Base-by-base conservation (phyloP, 2,797 vertebrate genomes). In the Platyrinchus mystaceus region DNA sequence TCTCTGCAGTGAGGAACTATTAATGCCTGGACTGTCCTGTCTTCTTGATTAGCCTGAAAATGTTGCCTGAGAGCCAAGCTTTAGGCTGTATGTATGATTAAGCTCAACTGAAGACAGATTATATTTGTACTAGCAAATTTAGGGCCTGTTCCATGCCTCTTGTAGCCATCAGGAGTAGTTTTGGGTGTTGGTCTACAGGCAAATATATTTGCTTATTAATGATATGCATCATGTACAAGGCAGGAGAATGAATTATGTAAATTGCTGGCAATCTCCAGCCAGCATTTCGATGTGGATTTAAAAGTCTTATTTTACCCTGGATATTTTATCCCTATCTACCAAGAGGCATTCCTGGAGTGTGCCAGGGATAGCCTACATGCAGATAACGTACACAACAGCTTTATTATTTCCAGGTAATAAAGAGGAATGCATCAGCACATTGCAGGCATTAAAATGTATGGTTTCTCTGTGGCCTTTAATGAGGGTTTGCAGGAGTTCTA, bases 71-170 rank as follows among this genome's bases (percentile, higher is more conserved):
- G 87, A 95, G 95, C 88, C 90, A 63, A 39, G 68, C 91, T 96
- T 83, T 84, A 58, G 44, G 20, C 89, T 80, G 47, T 34, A 36
- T 79, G 60, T 74, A 66, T 83, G 87, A 94, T 70, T 69, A 36
- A 97, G 62, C 93, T 92, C 96, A 95, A 82, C 78, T 80, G 76
- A 95, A 96, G 91, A 14, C 55, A 89, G 83, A 97, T 97, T 97
- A 80, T 94, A 89, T 73, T 94, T 93, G 59, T 86, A 87, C 36
- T 32, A 53, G 64, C 56, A 87, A 84, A 94, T 75, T 47, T 80
- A 74, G 36, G 43, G 27, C 63, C n/a, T 50, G 47, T 89, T 86
- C 71, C 30, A 4, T 37, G 69, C 46, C 55, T 84, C 22, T 32
- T 50, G 58, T 26, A 86, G 62, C 70, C 75, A 64, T 56, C 60